Percentiles rank a stretch among this genome's conserved stretches.
Conservation (phyloP, 1,140 invertebrate genomes). For the Caerostris extrusa region DNA sequence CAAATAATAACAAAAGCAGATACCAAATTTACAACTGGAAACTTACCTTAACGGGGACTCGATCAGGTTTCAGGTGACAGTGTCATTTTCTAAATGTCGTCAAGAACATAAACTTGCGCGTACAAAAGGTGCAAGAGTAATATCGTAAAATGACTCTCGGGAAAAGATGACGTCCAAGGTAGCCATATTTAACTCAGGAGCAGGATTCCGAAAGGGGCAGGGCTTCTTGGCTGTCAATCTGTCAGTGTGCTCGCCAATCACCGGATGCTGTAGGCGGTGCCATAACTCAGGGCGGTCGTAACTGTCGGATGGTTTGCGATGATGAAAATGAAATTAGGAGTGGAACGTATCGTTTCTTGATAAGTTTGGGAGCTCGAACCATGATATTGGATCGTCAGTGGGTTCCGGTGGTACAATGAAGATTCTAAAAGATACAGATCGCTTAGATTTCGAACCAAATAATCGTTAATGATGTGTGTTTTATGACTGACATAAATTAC, state of each 20-base stretch:
- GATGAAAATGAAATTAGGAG: constrained; percentile 56
- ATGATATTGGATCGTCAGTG: not conserved
- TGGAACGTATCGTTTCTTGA: not conserved
- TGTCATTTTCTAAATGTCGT: constrained; percentile 67
- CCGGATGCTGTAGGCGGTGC: constrained; percentile 72
- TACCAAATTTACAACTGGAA: not conserved
- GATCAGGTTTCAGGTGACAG: constrained; percentile 72
- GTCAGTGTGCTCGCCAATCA: constrained; percentile 76
- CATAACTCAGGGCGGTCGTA: constrained; percentile 75
- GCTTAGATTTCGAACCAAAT: constrained; percentile 1
- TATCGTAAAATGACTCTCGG: constrained; percentile 76
- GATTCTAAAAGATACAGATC: not conserved
- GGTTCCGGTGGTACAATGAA: not conserved
- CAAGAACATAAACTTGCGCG: constrained; percentile 71
- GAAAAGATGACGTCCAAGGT: constrained; percentile 77
- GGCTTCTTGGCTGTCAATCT: constrained; percentile 71
- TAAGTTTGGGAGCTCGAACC: not conserved
- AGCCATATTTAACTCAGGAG: constrained; percentile 74
- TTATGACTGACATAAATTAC: constrained; percentile 42
- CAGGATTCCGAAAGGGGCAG: constrained; percentile 59
- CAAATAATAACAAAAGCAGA: not conserved
- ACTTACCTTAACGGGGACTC: constrained; percentile 47
- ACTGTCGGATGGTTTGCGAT: constrained; percentile 28
- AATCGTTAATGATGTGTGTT: not conserved
- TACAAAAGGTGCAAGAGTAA: constrained; percentile 72